Base-by-base conservation (phyloP, 2,797 vertebrate species). In the Pachyuromys duprasi region DNA sequence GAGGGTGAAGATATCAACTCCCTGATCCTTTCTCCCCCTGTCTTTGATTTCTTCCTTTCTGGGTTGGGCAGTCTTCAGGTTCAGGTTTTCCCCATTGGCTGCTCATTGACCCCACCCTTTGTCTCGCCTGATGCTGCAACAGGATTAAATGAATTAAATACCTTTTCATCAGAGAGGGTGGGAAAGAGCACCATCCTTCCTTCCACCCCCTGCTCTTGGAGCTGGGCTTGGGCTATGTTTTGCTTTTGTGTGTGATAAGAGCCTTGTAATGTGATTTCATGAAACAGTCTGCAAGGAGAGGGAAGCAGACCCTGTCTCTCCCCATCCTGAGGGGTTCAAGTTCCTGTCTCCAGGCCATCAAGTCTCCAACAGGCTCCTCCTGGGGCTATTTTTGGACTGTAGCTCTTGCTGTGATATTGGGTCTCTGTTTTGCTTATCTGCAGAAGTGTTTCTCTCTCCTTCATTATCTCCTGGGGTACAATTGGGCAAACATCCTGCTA, bases 151-250 rank as follows among this genome's bases (percentile, higher is more conserved):
- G 20, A 49, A 18, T 57, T 57, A 57, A 57, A 4, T 17, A 31
- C 57, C 24, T 42, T 36, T 49, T 22, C 31, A 45, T 22, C 36
- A 20, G 3, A 0, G 17, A 5, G 31, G 4, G 8, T 4, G 22
- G 62, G 20, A 26, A 33, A 33, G 13, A 33, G 20, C 18, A n/a
- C 12, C 39, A 45, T n/a, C 39, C 39, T 33, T n/a, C 39, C 39
- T 33, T 3, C 39, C 12, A 0, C 1, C 14, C 14, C 39, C 22
- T 0, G 7, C 6, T 62, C 81, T 76, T 42, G 5, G 18, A 0
- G 24, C 17, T 22, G 57, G 12, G 1, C 13, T 57, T 15, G 26
- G 26, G n/a, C 24, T 26, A 15, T 15, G 26, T 42, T 17, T 92
- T 14, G 17, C 69, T 36, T 65, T 24, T 69, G 12, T 1, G 2